These are phyloP conservation scores for Fopius arisanus DNA, from an alignment of 1,140 invertebrate genomes.

Conservation along the genomic window DNA sequence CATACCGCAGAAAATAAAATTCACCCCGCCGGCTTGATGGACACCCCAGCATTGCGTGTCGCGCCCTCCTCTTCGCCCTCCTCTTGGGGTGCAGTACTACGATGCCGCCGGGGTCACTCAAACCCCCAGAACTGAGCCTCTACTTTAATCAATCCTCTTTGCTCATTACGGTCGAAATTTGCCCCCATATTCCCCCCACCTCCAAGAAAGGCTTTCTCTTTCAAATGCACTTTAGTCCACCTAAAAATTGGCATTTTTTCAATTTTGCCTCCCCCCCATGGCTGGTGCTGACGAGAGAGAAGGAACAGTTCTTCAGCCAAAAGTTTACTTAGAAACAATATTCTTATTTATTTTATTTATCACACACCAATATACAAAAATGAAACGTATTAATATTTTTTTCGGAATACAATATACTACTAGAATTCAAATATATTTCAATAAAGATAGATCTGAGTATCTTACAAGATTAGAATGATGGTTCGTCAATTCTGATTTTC, in stretches of 20 bases:
- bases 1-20: no score
- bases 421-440: constrained; percentile 64
- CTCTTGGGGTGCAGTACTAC: no score
- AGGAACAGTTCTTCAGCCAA: constrained; percentile 7
- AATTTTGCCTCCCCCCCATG: background rate
- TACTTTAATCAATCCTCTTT: no score
- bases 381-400: constrained; percentile 63
- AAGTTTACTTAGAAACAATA: constrained; percentile 64
- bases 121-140: no score
- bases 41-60: no score
- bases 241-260: background rate
- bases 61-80: no score
- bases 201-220: no score
- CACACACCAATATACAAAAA: constrained; percentile 68
- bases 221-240: no score
- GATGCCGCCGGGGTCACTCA: no score
- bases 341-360: constrained; percentile 63
- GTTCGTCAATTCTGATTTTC: constrained; percentile 20
- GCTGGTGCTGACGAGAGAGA: background rate
- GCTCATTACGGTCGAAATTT: no score
- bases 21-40: no score
- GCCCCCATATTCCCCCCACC: no score
- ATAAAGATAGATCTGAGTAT: constrained; percentile 65
- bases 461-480: constrained; percentile 65
- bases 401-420: constrained; percentile 65